These are phyloP conservation scores for Aporophyla nigra DNA, from an alignment of 2,888 invertebrate genomes.

Conservation along the genomic window DNA sequence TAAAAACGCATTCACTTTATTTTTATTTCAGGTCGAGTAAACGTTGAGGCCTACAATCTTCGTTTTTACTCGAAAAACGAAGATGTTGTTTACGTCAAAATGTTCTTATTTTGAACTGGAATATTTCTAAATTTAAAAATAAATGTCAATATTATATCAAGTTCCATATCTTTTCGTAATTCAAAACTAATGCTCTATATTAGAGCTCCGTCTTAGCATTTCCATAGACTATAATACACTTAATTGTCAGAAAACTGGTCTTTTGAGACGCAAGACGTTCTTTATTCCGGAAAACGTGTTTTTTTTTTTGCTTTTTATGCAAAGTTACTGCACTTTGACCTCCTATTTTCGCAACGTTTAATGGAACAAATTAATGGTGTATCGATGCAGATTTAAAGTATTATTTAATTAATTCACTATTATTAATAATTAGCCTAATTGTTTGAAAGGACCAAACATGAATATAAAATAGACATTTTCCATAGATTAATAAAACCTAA, in stretches of 20 bases:
- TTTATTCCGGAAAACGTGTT: slow-evolving; percentile 27
- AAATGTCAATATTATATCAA: background rate
- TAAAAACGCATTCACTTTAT: slow-evolving; percentile 50
- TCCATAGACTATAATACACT: background rate
- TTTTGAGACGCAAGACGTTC: slow-evolving; percentile 7
- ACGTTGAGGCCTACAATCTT: slow-evolving; percentile 29
- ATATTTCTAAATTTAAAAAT: slow-evolving; percentile 12
- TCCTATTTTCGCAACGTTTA: slow-evolving; percentile 13
- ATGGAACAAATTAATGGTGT: slow-evolving; percentile 18
- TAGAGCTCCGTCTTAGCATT: background rate
- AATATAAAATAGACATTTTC: slow-evolving; percentile 26
- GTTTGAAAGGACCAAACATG: background rate
- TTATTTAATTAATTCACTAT: background rate
- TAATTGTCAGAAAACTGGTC: slow-evolving; percentile 24
- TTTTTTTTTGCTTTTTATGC: slow-evolving; percentile 4
- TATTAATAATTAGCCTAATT: slow-evolving; percentile 10
- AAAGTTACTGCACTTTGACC: slow-evolving; percentile 43
- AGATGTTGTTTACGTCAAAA: slow-evolving; percentile 34
- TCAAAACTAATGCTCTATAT: background rate
- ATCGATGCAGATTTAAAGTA: background rate
- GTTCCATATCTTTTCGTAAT: background rate
- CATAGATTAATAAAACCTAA: slow-evolving; percentile 12
- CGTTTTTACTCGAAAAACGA: slow-evolving; percentile 43
- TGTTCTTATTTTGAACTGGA: slow-evolving; percentile 13
- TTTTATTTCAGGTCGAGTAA: slow-evolving; percentile 49